These are phyloP conservation scores for Collichthys lucidus DNA, from an alignment of 2,113 vertebrate species.

Conservation along the genomic window DNA sequence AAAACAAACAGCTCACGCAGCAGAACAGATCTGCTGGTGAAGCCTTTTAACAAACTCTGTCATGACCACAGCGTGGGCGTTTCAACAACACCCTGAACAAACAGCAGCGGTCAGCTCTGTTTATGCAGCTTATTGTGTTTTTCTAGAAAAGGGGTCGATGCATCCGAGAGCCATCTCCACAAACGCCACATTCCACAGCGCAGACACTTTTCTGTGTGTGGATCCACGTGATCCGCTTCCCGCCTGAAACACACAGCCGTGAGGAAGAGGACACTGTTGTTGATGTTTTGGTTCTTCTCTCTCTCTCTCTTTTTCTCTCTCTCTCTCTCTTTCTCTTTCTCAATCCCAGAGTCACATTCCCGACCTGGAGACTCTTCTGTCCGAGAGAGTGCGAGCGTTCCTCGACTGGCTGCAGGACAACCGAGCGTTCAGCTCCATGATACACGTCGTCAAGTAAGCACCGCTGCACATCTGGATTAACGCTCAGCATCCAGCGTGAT, in stretches of 20 bases:
- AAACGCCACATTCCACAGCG: conserved; percentile 10
- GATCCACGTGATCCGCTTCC: neutral
- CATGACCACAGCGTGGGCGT: conserved; percentile 21
- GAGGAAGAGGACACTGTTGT: conserved; percentile 31
- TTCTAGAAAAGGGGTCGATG: conserved; percentile 18
- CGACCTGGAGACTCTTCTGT: conserved; percentile 89
- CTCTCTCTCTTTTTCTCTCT: neutral
- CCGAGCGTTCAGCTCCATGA: conserved; percentile 86
- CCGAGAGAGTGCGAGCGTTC: conserved; percentile 91
- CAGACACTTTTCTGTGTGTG: conserved; percentile 33
- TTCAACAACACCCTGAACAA: conserved; percentile 42
- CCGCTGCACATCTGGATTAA: conserved; percentile 32
- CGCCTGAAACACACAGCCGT: neutral
- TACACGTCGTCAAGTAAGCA: conserved; percentile 94
- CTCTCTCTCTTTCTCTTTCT: neutral
- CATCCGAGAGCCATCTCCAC: conserved; percentile 23
- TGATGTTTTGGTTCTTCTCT: conserved; percentile 45
- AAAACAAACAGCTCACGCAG: neutral
- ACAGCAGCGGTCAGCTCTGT: conserved; percentile 42
- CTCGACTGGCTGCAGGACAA: conserved; percentile 94
- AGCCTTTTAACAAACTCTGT: conserved; percentile 29
- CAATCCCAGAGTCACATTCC: conserved; percentile 89
- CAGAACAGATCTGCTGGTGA: conserved; percentile 48
- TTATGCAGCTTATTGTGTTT: conserved; percentile 45
- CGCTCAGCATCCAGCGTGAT: neutral